These are phyloP conservation scores for Augiades crinisus DNA, from an alignment of 2,888 invertebrate genomes.

Conservation along the genomic window DNA sequence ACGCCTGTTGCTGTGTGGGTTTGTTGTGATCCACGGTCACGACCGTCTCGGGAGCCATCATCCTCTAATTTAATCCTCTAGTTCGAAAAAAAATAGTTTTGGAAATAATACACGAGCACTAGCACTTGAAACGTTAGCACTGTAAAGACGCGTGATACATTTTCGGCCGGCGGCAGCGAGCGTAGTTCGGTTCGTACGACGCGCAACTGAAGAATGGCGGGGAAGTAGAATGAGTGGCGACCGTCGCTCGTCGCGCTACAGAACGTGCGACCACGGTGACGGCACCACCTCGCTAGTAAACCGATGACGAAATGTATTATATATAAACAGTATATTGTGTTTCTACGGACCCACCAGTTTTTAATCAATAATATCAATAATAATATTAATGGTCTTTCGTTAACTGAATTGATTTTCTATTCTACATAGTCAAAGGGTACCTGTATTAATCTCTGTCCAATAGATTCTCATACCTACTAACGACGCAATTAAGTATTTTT, in stretches of 20 bases:
- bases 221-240: slow-evolving; percentile 39
- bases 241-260: slow-evolving; percentile 36
- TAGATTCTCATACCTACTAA: too few species aligned
- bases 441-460: too few species aligned
- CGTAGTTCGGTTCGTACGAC: slow-evolving; percentile 61
- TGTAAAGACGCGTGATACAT: slow-evolving; percentile 64
- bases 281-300: slow-evolving; percentile 34
- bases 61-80: slow-evolving; percentile 49
- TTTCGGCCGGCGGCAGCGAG: slow-evolving; percentile 54
- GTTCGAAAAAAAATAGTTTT: slow-evolving; percentile 33
- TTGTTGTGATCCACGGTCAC: slow-evolving; percentile 88
- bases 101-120: slow-evolving; percentile 56
- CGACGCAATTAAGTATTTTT: too few species aligned
- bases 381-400: too few species aligned
- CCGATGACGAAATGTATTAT: slow-evolving; percentile 44
- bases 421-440: too few species aligned
- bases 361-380: too few species aligned
- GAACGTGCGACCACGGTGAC: slow-evolving; percentile 4
- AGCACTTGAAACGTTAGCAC: slow-evolving; percentile 62
- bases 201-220: slow-evolving; percentile 56
- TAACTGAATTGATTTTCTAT: too few species aligned
- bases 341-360: too few species aligned
- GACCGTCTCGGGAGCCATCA: slow-evolving; percentile 93
- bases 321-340: too few species aligned
- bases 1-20: slow-evolving; percentile 64